These are phyloP conservation scores for Panzeria rudis DNA, from an alignment of 2,888 invertebrate species.

Conservation along the genomic window DNA sequence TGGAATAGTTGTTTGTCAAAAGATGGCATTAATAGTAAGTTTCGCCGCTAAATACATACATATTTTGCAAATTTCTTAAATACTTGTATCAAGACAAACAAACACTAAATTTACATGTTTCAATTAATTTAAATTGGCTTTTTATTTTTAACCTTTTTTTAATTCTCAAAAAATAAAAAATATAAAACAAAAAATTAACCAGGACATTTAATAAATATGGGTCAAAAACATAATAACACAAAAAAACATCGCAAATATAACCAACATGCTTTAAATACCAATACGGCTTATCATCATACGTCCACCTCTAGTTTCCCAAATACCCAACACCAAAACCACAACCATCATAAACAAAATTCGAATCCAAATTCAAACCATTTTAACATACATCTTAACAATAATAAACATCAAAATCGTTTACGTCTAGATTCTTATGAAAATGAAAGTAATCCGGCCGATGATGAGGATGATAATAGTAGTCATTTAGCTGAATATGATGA, in stretches of 20 bases:
- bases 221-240: constrained; percentile 69
- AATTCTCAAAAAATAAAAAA: constrained; percentile 24
- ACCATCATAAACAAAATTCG: constrained; percentile 70
- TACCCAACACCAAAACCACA: constrained; percentile 72
- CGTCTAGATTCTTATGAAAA: constrained; percentile 81
- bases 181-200: constrained; percentile 28
- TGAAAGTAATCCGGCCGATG: constrained; percentile 84
- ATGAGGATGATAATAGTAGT: constrained; percentile 84
- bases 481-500: constrained; percentile 84
- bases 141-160: constrained; percentile 47
- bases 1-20: constrained; percentile 94
- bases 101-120: constrained; percentile 51
- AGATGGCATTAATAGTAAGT: constrained; percentile 93
- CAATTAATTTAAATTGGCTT: constrained; percentile 57
- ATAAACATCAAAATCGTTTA: constrained; percentile 74
- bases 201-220: constrained; percentile 69
- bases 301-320: constrained; percentile 56
- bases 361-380: constrained; percentile 70
- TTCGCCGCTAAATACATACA: constrained; percentile 40
- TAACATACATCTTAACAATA: constrained; percentile 73
- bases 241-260: constrained; percentile 68
- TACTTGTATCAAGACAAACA: background rate
- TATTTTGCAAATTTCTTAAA: background rate
- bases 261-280: constrained; percentile 59
- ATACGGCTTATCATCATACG: constrained; percentile 71